Percentiles rank a stretch among this genome's conserved stretches.
Evolutionary conservation across 2,113 vertebrate genomes (phyloP).

Genomic region (Aegithalos caudatus): DNA sequence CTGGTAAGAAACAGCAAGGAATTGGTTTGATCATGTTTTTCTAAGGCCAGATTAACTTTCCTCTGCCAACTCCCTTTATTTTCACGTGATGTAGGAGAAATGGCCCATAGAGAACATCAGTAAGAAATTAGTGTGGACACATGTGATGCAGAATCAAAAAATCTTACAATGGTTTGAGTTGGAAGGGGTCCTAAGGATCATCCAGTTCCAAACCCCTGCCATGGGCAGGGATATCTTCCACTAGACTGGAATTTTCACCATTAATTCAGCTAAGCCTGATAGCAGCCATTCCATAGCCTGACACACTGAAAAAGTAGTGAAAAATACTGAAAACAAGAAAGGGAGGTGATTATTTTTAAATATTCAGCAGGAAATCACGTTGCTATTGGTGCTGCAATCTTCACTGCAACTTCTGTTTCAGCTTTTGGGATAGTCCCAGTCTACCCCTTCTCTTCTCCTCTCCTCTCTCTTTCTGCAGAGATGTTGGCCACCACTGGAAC

Average conservation of each 20-base stretch:
- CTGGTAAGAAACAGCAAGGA: neutral
- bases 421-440: neutral
- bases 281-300: neutral
- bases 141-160: neutral
- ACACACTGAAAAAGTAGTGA: neutral
- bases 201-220: neutral
- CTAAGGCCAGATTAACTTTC: neutral
- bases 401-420: neutral
- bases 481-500: neutral
- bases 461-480: neutral
- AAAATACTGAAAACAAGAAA: neutral
- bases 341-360: neutral
- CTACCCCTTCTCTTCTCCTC: neutral
- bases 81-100: neutral
- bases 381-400: neutral
- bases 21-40: neutral
- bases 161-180: neutral
- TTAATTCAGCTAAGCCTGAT: neutral
- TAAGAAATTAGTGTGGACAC: neutral
- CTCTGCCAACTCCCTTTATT: neutral
- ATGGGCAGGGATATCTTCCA: neutral
- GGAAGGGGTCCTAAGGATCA: neutral
- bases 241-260: neutral
- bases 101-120: neutral
- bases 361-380: neutral